Base-by-base conservation (phyloP, 2,113 vertebrate genomes). In the Python bivittatus region DNA sequence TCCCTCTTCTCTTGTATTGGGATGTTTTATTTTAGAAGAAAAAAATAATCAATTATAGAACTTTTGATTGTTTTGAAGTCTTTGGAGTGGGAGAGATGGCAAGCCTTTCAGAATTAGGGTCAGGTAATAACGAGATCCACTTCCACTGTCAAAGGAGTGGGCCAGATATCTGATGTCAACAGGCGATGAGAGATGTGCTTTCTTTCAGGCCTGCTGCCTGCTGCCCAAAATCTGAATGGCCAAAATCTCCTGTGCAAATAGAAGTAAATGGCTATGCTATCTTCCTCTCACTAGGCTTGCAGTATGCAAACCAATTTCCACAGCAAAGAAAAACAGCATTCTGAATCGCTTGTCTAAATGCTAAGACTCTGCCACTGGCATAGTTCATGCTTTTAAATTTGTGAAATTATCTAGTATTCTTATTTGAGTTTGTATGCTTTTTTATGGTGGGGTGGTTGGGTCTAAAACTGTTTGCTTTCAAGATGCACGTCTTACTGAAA, bases 281-380 rank as follows among this genome's bases (percentile, higher is more conserved):
- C 20, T 4, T 17, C 0, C 68, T 27, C 4, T 93, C 85, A 61
- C 44, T 88, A 85, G 0, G 0, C 87, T 91, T 44, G 87, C 0
- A 92, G 91, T 86, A 93, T 0, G 0, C 0, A 23, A 54, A 27
- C 29, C 0, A 9, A 2, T 86, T 90, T 91, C 88, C 88, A 44
- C 85, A 83, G 48, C 91, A 79, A 84, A 93, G 60, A 54, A 94
- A 93, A 89, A 11, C 0, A 91, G 38, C 4, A n/a, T 93, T 88
- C 92, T 84, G 54, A 64, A 92, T 93, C 61, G 94, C 93, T 91
- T 79, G 64, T 4, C 92, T 93, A 85, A 95, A 94, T 61, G 91
- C 90, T 58, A n/a, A 29, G 25, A 13, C 6, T 33, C 22, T 38
- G n/a, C 15, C n/a, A 83, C 3, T 38, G n/a, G 64, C 29, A 56